Evolutionary conservation across 2,113 vertebrate species (phyloP), one percentile per base, ranked within the genome.

Genomic region (Lanius collurio): DNA sequence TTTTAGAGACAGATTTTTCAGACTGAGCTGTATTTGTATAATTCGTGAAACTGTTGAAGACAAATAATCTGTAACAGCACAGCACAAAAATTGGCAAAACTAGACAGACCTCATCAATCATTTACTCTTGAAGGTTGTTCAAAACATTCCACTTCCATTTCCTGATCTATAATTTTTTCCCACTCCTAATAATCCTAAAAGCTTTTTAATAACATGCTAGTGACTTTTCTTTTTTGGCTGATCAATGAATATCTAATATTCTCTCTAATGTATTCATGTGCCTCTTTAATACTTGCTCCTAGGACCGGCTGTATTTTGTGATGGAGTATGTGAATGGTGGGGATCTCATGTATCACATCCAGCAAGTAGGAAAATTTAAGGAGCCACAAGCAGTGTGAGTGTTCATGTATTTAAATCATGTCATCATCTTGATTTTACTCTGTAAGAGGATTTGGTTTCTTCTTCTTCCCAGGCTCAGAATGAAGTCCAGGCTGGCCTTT

Each of bases 311-410:
- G 31, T 99, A 99, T 97, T 99, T 99, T 87, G 99, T 99, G 89
- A 99, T 99, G 99, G 99, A 99, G 60, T 99, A 99, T n/a, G 99
- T 99, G 94, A 99, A 99, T 2, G 99, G 99, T 10, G 99, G 99
- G 49, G 99, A 99, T 82, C 99, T 99, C 91, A 99, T 99, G 99
- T 99, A 99, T 92, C 99, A 99, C 97, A 99, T 99, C 75, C 99
- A 99, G 94, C 99, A 99, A 97, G 99, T 99, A 85, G 99, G 99
- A 70, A 99, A 99, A 90, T 99, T 99, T 96, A 99, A 99, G 97
- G 99, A 99, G 94, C 99, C 99, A 15, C 99, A 99, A 97, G 99
- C 99, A 95, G 99, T 99, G 99, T 99, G 98, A 99, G 99, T 97
- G 77, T 84, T 73, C 68, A 8, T 69, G 8, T 44, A 15, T 77